A percentile compares a stretch with the other conserved stretches of the same genome.
Evolutionary conservation across 2,888 invertebrate genomes (phyloP).

Genomic region (Toxonevra muliebris): DNA sequence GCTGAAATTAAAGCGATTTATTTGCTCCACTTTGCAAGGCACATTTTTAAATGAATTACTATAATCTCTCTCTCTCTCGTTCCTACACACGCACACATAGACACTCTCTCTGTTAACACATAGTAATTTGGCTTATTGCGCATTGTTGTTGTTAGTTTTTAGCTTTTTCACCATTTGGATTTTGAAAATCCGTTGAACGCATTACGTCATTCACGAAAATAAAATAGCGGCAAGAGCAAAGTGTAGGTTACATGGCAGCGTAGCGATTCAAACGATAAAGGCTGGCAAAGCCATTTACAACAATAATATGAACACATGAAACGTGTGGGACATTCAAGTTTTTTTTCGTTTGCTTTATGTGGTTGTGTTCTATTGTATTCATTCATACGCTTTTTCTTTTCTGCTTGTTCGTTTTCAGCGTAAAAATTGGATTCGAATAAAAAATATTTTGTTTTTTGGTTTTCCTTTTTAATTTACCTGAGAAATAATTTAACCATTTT

Average conservation of each 20-base stretch:
- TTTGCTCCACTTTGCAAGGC: no score
- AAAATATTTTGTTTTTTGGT: conserved; percentile 1
- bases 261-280: not conserved
- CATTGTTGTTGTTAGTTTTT: conserved; percentile 20
- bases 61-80: no score
- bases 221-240: conserved; percentile 36
- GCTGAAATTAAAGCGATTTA: no score
- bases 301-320: not conserved
- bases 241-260: conserved; percentile 14
- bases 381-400: not conserved
- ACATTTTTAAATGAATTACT: no score
- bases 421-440: no score
- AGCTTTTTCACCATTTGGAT: conserved; percentile 24
- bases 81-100: no score
- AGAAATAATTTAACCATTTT: conserved; percentile 46
- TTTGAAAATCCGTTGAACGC: conserved; percentile 42
- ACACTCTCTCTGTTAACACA: no score
- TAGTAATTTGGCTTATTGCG: conserved; percentile 18
- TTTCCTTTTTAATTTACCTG: conserved; percentile 41
- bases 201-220: conserved; percentile 48
- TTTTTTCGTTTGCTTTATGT: not conserved
- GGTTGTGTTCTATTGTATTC: not conserved
- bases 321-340: conserved; percentile 12
- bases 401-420: not conserved
- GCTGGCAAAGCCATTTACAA: not conserved